Base-by-base conservation (phyloP, 2,797 vertebrate genomes). In the Trachops cirrhosus region DNA sequence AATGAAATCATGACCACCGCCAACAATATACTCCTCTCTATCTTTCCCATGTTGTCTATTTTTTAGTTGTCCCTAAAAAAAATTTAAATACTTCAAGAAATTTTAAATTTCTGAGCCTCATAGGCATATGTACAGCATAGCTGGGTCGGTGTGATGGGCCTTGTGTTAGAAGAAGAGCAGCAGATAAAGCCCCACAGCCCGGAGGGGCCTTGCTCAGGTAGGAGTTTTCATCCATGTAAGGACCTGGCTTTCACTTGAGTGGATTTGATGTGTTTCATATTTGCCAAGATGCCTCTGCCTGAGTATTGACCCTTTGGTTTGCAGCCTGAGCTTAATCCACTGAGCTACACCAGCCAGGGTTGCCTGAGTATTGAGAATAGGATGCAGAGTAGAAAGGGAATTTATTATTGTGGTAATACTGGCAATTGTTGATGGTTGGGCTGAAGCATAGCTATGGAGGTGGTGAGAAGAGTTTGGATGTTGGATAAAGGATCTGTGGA, bases 101-200 rank as follows among this genome's bases (percentile, higher is more conserved):
- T 52, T 34, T 68, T 77, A 54, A 46, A 29, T 67, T 29, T 87
- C 6, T 84, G 10, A 46, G 3, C 26, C 6, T 87, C 21, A 34
- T 11, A 41, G 10, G 0, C 19, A 11, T 37, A 0, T 54, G 54
- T 52, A 68, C 41, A 46, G 0, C 32, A n/a, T 8, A 41, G 15
- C 14, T 32, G 37, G 9, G 46, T 19, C 26, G 1, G 29, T 9
- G 34, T 44, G 19, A 48, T 75, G 34, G 32, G 7, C 11, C n/a
- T 57, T 12, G 34, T 22, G 2, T 67, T 73, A 74, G 11, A 2
- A 46, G 18, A n/a, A 59, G 64, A 80, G 34, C 29, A 50, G 29
- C 32, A 62, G 50, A 44, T 15, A 54, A 26, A 24, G 6, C 16
- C 48, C 29, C 6, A 46, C 3, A 39, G 9, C 26, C 29, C 37